A percentile compares a stretch with the other conserved stretches of the same genome.
Conservation (phyloP, 2,888 invertebrate species). For the Auanema sp. region DNA sequence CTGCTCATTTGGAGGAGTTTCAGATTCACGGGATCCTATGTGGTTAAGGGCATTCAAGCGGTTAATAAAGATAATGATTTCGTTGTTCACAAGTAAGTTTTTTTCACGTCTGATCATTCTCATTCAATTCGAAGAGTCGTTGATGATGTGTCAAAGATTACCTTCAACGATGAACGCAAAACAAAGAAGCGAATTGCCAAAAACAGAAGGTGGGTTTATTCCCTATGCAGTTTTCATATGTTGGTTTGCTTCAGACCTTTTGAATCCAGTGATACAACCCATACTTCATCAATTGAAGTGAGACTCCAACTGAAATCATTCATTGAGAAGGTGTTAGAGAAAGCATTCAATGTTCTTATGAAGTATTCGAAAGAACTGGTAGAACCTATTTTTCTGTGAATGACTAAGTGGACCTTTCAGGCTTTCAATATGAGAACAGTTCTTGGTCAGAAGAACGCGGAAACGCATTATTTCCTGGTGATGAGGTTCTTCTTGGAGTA, state of each 20-base stretch:
- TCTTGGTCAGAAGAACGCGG: conserved; percentile 32
- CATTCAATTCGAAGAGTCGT: no score
- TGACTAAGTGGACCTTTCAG: conserved; percentile 7
- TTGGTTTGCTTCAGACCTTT: conserved; percentile 22
- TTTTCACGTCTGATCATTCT: no score
- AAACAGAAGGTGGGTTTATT: conserved; percentile 21
- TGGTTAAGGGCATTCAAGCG: conserved; percentile 88
- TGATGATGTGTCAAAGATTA: conserved; percentile 34
- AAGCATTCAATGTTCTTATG: conserved; percentile 90
- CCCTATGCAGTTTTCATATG: not conserved
- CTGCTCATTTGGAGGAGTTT: not conserved
- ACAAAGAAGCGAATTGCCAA: conserved; percentile 60
- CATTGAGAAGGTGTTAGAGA: conserved; percentile 87
- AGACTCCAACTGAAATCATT: conserved; percentile 88
- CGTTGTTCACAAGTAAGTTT: conserved; percentile 45
- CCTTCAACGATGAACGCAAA: conserved; percentile 48
- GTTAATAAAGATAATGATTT: conserved; percentile 78
- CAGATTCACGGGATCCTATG: conserved; percentile 89
- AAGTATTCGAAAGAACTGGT: conserved; percentile 80
- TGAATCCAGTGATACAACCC: conserved; percentile 72
- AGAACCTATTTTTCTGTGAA: conserved; percentile 47
- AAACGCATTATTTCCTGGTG: conserved; percentile 47
- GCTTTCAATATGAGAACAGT: conserved; percentile 21
- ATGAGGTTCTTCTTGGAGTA: conserved; percentile 45
- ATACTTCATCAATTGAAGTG: conserved; percentile 85